phyloP scores from a whole-genome alignment of 2,888 invertebrate species.

The Plagodis dolabraria region DNA sequence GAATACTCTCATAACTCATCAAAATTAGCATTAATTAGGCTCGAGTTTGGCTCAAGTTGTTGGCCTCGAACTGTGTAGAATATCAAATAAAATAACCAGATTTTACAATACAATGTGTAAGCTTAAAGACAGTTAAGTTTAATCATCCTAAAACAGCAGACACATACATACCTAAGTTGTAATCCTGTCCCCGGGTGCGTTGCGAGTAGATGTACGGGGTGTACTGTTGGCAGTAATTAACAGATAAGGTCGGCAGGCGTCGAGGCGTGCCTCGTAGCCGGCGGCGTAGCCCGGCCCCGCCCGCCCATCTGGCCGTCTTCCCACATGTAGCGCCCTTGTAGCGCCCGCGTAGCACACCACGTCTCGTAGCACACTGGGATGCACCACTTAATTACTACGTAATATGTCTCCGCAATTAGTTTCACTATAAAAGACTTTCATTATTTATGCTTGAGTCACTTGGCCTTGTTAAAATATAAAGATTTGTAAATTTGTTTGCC shows the following conservation, averaged over 20 bases:
- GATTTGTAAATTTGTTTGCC: no score
- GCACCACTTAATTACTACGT: conserved; percentile 25
- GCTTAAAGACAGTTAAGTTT: neutral
- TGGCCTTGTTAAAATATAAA: no score
- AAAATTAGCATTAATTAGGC: no score
- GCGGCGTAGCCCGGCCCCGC: conserved; percentile 52
- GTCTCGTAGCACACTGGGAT: conserved; percentile 24
- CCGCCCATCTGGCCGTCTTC: conserved; percentile 63
- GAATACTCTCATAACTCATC: no score
- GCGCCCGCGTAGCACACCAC: conserved; percentile 7
- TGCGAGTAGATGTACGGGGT: conserved; percentile 3
- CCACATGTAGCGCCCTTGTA: conserved; percentile 41
- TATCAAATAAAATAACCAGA: no score
- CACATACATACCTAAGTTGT: conserved; percentile 1
- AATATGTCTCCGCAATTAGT: no score
- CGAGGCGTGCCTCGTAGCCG: conserved; percentile 66
- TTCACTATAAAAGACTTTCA: neutral
- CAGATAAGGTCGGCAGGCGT: conserved; percentile 57
- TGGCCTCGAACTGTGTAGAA: no score
- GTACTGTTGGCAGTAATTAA: conserved; percentile 29
- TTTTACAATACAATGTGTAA: neutral
- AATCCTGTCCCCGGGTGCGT: conserved; percentile 11
- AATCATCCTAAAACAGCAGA: neutral
- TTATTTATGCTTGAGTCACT: neutral
- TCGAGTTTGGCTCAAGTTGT: no score